Evolutionary conservation across 2,797 vertebrate species (phyloP), one percentile per base, ranked within the genome.

Genomic region (Argentina silus): DNA sequence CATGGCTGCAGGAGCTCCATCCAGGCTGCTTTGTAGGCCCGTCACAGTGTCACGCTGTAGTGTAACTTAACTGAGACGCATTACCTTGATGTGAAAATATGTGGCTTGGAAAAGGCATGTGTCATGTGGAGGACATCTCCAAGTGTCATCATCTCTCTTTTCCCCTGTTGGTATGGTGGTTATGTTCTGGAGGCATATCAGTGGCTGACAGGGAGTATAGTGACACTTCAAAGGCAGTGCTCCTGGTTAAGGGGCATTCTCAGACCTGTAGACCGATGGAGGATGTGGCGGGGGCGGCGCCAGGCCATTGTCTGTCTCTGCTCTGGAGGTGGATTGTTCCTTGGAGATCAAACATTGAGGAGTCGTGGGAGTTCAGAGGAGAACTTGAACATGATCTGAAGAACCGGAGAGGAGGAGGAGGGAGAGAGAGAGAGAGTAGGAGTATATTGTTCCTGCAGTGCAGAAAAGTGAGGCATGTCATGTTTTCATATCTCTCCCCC

Each of bases 401-500:
- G 80, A 70, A 69, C 60, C 43, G 23, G 10, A 14, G 70, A 76
- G 74, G 62, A 79, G 83, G 80, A 74, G 81, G 67, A 71, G 45
- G 78, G 68, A 70, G n/a, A 42, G 79, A 75, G 82, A 85, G 83
- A 72, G 0, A 1, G 72, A 53, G 55, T 53, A 79, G 83, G 81
- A 76, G 82, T 78, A 76, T 80, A 81, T 91, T 91, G 83, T 91
- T 91, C 87, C 83, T 84, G 66, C 72, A 15, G 77, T 83, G 86
- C 85, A 76, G 87, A 77, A 82, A 83, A 81, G 87, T 80, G 70
- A 91, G 87, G 78, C 88, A 90, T 89, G 91, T 91, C 87, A 70
- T 92, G 92, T 92, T 92, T 93, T 92, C 83, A 87, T 90, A 90
- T 90, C 86, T 92, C 86, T 88, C 89, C 83, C 83, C 68, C 76